Evolutionary conservation across 2,113 vertebrate species (phyloP).

Genomic region (Bombycilla garrulus): DNA sequence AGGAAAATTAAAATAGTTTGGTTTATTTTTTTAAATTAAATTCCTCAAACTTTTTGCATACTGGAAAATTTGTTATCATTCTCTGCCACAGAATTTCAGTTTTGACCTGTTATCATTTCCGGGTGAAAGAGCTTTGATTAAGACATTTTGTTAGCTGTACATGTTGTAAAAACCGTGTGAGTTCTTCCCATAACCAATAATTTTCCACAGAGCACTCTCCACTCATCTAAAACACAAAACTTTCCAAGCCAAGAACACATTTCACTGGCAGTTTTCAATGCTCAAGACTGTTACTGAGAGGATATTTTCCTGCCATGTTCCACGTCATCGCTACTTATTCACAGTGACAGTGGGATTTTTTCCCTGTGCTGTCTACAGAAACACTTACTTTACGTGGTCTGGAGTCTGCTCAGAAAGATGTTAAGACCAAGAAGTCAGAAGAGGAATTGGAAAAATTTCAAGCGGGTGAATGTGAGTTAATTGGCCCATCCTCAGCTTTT

Average conservation of each 20-base stretch:
- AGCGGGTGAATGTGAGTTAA: too few relatives aligned
- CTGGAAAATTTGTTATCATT: neutral
- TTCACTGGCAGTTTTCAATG: neutral
- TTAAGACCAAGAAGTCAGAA: neutral
- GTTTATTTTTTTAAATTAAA: fast-evolving
- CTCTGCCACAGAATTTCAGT: neutral
- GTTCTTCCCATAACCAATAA: neutral
- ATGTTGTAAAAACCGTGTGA: neutral
- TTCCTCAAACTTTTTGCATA: neutral
- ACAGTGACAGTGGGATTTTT: neutral
- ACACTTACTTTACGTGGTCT: neutral
- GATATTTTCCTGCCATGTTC: neutral
- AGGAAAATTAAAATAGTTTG: neutral
- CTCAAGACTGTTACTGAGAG: neutral
- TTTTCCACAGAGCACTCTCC: neutral
- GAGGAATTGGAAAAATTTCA: neutral
- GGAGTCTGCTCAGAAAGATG: neutral
- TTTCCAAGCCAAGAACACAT: neutral
- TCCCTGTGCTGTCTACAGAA: neutral
- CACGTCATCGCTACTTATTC: neutral
- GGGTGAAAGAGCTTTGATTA: neutral
- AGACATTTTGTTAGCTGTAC: neutral
- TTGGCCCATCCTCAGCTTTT: too few relatives aligned
- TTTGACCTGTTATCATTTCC: neutral
- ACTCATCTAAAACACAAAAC: neutral